Evolutionary conservation across 2,888 invertebrate species (phyloP).

Genomic region (Dichetophora obliterata): DNA sequence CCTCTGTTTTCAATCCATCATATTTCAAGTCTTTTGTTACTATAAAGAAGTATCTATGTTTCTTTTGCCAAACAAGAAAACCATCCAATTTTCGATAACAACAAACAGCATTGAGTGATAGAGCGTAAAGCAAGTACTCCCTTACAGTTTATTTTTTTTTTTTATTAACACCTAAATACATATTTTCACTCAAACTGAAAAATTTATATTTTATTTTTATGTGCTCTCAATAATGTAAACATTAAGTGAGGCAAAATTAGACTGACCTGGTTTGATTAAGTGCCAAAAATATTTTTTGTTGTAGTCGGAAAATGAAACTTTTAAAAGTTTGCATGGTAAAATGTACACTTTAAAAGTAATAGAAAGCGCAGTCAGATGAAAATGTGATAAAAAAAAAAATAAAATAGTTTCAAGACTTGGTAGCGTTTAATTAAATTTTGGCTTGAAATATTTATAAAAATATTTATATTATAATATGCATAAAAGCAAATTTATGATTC

Average conservation of each 20-base stretch:
- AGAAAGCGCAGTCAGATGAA: too few species aligned
- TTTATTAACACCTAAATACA: not conserved
- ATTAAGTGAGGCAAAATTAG: slow-evolving; percentile 7
- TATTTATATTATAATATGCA: too few species aligned
- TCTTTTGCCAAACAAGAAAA: too few species aligned
- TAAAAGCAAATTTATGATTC: too few species aligned
- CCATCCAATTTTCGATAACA: too few species aligned
- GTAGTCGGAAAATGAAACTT: not conserved
- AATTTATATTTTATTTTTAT: not conserved
- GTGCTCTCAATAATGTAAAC: not conserved
- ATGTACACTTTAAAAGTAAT: not conserved
- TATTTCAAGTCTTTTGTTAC: too few species aligned
- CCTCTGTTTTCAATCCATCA: too few species aligned
- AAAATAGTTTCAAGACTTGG: too few species aligned
- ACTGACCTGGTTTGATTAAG: slow-evolving; percentile 29
- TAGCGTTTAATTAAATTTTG: too few species aligned
- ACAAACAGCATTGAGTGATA: not conserved
- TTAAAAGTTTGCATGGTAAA: not conserved
- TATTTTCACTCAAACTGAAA: not conserved
- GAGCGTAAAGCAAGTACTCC: not conserved
- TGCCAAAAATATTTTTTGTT: slow-evolving; percentile 30
- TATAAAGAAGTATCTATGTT: too few species aligned
- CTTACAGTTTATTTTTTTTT: not conserved
- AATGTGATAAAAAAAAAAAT: too few species aligned
- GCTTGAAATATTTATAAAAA: too few species aligned